A percentile compares a stretch with the other conserved stretches of the same genome.
Evolutionary conservation across 1,140 invertebrate genomes (phyloP).

Genomic region (Zaprionus kolodkinae): DNA sequence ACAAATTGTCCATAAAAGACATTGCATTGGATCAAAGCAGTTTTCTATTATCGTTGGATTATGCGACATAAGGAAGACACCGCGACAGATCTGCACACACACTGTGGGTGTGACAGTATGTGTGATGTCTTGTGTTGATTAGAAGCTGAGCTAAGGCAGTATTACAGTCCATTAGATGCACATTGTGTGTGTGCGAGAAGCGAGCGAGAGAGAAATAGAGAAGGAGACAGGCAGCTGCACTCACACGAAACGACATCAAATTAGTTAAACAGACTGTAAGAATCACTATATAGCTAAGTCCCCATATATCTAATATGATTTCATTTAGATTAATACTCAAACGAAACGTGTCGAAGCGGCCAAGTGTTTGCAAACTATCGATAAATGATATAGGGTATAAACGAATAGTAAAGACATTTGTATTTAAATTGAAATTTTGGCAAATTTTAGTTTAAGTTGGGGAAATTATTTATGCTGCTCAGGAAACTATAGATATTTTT

Average conservation of each 20-base stretch:
- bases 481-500: no score
- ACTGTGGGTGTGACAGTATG: background rate
- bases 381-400: background rate
- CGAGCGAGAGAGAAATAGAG: background rate
- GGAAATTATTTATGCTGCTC: no score
- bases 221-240: background rate
- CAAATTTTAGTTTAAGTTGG: no score
- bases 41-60: constrained; percentile 74
- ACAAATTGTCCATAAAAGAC: constrained; percentile 77
- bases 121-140: constrained; percentile 52
- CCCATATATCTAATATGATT: constrained; percentile 19
- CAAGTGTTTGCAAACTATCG: background rate
- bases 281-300: background rate
- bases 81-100: constrained; percentile 14
- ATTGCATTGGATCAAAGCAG: constrained; percentile 72
- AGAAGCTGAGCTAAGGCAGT: constrained; percentile 26
- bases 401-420: background rate
- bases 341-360: background rate
- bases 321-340: constrained; percentile 18
- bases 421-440: background rate
- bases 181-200: constrained; percentile 34
- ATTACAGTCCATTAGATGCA: constrained; percentile 50
- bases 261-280: constrained; percentile 45
- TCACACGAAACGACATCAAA: constrained; percentile 30
- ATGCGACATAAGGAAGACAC: constrained; percentile 66